Evolutionary conservation across 1,140 invertebrate genomes (phyloP), one percentile per base, ranked within the genome.

Genomic region (Drosophila orosa): DNA sequence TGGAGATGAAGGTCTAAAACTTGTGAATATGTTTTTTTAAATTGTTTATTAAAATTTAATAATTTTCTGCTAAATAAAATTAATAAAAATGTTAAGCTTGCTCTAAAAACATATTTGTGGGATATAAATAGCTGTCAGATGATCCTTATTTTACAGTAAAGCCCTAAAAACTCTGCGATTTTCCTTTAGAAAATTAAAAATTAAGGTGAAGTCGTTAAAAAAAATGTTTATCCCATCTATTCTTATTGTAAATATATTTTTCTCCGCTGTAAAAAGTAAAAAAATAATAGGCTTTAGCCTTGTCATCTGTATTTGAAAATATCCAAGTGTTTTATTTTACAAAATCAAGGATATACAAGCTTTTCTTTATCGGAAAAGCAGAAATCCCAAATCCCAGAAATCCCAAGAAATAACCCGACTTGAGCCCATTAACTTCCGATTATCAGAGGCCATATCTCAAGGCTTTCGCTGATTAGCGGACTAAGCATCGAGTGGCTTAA

Each of bases 401-500:
- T 22, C 3, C 12, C 0, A 19, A 3, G 2, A 52, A 15, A 35
- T 35, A 35, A n/a, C 8, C 50, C 0, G 0, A 3, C 19, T 10
- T 35, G n/a, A 54, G 6, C 50, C 50, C 29, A 54, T 35, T 24
- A 54, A n/a, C 31, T 24, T 10, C 19, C n/a, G 39, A 15, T 10
- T 48, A n/a, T 29, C 25, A 9, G 3, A 12, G 13, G 13, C 25
- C 47, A 48, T 29, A 48, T 48, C 59, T 29, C 9, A 27, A 24
- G 29, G 29, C 12, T 8, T 33, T 37, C 6, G 24, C 67, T 57
- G 42, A 71, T 71, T 68, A 69, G 40, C 65, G 13, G 40, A 7
- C 12, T 31, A 22, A 17, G 19, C 25, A 27, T 69, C 58, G 40
- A 65, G 47, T 47, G 66, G 68, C 74, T 76, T 75, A 76, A 85